Base-by-base conservation (phyloP, 2,797 vertebrate species). In the Xenops minutus region DNA sequence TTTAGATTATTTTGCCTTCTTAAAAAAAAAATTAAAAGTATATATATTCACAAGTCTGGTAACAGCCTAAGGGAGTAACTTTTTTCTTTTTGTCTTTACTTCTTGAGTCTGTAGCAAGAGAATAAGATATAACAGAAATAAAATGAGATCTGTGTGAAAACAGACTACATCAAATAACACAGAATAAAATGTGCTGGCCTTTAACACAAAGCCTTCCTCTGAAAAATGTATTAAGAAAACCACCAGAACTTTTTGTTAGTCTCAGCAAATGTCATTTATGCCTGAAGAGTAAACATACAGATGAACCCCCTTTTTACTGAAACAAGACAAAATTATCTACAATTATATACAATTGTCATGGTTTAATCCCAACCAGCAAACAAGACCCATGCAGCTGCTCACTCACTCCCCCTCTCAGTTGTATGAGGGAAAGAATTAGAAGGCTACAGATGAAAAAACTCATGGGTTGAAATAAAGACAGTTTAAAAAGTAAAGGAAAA, bases 381-480 rank as follows among this genome's bases (percentile, higher is more conserved):
- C 19, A 62, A 82, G 4, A 6, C 5, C 15, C 19, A 36, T 7
- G 18, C 4, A 68, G 7, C 12, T 59, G 14, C 44, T 81, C 13
- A 1, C 13, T 61, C 62, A 48, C 14, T 48, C 12, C 21, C 22
- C 26, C 21, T 46, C 23, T 14, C 12, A 22, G 10, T 48, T 75
- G 8, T 49, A 19, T 55, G 15, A 9, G 63, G 24, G 10, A 68
- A 54, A 61, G 4, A 22, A 41, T 13, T 18, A 48, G 19, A 55
- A 49, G 5, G 4, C 32, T 37, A 62, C 32, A 55, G 13, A 62
- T 49, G 6, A n/a, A 23, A 62, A 82, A 68, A 24, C 9, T 16
- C 0, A 0, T 24, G 3, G 26, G 6, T 32, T 75, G 30, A 48
- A 4, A 32, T 68, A 34, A 61, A 68, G 32, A 24, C 22, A 37